Evolutionary conservation across 2,888 invertebrate genomes (phyloP).

Genomic region (Heliconius aoede): DNA sequence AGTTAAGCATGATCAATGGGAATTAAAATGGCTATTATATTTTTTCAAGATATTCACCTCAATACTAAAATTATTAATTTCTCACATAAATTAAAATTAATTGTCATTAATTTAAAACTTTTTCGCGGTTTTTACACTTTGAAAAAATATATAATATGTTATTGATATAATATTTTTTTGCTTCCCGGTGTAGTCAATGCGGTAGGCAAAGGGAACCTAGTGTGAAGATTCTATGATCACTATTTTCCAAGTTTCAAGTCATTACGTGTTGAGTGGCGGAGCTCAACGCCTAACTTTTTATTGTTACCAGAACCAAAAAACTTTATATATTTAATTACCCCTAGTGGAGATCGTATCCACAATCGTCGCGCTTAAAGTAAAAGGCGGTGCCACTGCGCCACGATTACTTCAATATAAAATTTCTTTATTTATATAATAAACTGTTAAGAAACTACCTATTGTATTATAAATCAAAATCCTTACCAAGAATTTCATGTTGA

Average conservation of each 20-base stretch:
- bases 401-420: background rate
- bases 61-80: background rate
- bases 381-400: background rate
- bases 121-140: background rate
- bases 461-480: conserved; percentile 47
- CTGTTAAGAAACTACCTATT: background rate
- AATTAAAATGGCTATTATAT: background rate
- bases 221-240: background rate
- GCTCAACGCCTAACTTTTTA: background rate
- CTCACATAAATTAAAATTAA: background rate
- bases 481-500: conserved; percentile 75
- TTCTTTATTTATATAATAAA: background rate
- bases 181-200: too few relatives aligned
- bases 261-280: background rate
- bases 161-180: too few relatives aligned
- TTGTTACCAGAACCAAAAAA: background rate
- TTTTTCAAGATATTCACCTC: background rate
- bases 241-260: background rate
- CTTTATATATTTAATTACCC: background rate
- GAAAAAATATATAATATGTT: too few relatives aligned
- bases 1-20: background rate
- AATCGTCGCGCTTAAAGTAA: background rate
- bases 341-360: background rate
- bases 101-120: background rate
- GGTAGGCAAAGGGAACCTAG: background rate